phyloP scores from a whole-genome alignment of 2,113 vertebrate species.

The Pionites leucogaster region DNA sequence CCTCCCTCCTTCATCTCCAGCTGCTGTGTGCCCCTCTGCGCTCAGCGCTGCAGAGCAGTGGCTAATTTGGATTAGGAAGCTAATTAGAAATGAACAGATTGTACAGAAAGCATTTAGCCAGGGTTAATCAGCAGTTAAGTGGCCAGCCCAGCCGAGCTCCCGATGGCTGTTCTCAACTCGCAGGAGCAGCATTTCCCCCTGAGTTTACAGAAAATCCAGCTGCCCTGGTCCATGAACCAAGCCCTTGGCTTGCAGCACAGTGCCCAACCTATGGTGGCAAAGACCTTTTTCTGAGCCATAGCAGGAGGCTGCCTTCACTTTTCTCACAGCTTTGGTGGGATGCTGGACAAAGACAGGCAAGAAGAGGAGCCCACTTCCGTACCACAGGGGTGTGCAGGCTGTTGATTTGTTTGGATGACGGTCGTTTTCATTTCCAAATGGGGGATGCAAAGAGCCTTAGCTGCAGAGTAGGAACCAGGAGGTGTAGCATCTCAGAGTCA shows the following conservation, averaged over 20 bases:
- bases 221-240: neutral
- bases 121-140: conserved; percentile 66
- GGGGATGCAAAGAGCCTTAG: neutral
- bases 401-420: neutral
- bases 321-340: neutral
- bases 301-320: neutral
- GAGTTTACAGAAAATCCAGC: neutral
- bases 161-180: neutral
- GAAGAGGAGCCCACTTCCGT: neutral
- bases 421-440: neutral
- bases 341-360: neutral
- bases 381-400: neutral
- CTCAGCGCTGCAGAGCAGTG: neutral
- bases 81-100: conserved; percentile 60
- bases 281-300: neutral
- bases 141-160: conserved; percentile 7
- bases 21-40: neutral
- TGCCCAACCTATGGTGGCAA: neutral
- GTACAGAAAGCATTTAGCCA: conserved; percentile 41
- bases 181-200: rapidly evolving
- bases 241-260: neutral
- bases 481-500: neutral
- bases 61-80: conserved; percentile 65
- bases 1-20: neutral
- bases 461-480: neutral